Conservation (phyloP, 2,113 vertebrate species). For the Phaethornis superciliosus region DNA sequence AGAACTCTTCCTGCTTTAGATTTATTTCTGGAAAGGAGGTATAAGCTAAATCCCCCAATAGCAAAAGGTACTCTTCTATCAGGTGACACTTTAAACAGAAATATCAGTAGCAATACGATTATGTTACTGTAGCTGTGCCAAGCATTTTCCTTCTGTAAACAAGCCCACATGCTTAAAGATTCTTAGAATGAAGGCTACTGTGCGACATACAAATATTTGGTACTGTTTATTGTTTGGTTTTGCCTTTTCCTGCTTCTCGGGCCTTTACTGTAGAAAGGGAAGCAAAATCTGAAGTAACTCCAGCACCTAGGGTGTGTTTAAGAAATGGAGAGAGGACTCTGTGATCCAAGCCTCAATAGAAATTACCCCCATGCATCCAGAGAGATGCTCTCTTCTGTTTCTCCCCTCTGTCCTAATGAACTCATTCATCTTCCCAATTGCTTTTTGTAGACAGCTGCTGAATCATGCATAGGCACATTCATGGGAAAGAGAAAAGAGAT, state of each 20-base stretch:
- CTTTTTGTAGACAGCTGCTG: background rate
- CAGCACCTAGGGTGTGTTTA: background rate
- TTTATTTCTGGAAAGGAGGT: background rate
- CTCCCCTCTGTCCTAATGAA: background rate
- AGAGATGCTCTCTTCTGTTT: background rate
- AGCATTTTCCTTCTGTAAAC: background rate
- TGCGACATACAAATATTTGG: background rate
- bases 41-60: background rate
- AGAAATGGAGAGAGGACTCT: background rate
- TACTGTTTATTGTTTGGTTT: background rate
- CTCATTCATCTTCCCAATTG: background rate
- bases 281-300: background rate
- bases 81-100: background rate
- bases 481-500: background rate
- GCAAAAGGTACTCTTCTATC: background rate
- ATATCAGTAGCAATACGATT: background rate
- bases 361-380: background rate
- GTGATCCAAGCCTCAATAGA: background rate
- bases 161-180: background rate
- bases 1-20: background rate
- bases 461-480: background rate
- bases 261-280: background rate
- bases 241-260: background rate
- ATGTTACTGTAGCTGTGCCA: background rate
- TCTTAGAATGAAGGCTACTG: background rate